phyloP scores from a whole-genome alignment of 2,888 invertebrate species.

The Vannuccia rotundouncinata region DNA sequence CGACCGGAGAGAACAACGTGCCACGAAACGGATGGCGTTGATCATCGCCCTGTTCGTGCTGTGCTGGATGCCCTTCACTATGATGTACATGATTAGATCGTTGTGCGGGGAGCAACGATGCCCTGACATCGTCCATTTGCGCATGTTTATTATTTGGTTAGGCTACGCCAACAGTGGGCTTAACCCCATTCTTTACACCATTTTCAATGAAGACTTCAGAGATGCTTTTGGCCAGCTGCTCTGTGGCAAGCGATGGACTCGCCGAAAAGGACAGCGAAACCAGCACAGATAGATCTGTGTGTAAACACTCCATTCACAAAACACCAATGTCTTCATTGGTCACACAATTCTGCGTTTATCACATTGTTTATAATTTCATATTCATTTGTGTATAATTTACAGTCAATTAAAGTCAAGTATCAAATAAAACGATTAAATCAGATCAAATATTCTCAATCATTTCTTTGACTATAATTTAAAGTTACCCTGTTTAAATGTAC shows the following conservation, averaged over 20 bases:
- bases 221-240: slow-evolving; percentile 33
- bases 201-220: slow-evolving; percentile 39
- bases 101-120: background rate
- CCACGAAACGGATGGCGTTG: slow-evolving; percentile 56
- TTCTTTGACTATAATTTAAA: too few relatives aligned
- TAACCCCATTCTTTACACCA: slow-evolving; percentile 40
- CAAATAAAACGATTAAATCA: too few relatives aligned
- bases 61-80: slow-evolving; percentile 57
- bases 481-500: too few relatives aligned
- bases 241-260: background rate
- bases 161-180: slow-evolving; percentile 41
- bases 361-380: too few relatives aligned
- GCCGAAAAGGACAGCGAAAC: background rate
- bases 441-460: too few relatives aligned
- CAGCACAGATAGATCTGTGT: background rate
- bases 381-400: too few relatives aligned
- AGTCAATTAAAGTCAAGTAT: too few relatives aligned
- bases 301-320: too few relatives aligned
- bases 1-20: slow-evolving; percentile 52
- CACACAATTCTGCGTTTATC: too few relatives aligned
- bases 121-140: slow-evolving; percentile 21
- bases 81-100: slow-evolving; percentile 53
- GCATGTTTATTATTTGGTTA: slow-evolving; percentile 39
- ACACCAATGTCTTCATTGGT: too few relatives aligned
- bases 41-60: slow-evolving; percentile 55